These are phyloP conservation scores for Trichacis sp. DNA, from an alignment of 2,888 invertebrate species.

Conservation along the genomic window DNA sequence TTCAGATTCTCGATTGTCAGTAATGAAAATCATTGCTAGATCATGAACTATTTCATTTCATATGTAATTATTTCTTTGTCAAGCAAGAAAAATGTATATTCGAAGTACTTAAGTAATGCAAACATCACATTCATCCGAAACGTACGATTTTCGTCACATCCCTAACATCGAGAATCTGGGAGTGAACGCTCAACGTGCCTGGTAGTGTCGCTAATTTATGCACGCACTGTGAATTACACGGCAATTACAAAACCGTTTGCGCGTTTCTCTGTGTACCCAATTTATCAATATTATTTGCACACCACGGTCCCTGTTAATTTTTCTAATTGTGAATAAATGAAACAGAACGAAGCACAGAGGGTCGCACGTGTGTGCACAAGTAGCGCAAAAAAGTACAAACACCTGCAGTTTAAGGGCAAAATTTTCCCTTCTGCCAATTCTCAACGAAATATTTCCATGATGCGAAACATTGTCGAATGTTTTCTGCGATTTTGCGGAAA, in stretches of 20 bases:
- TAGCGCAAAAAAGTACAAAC: slow-evolving; percentile 11
- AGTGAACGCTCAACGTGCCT: slow-evolving; percentile 18
- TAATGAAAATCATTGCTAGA: no score
- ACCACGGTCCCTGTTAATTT: slow-evolving; percentile 34
- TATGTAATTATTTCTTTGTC: no score
- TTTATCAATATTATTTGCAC: slow-evolving; percentile 49
- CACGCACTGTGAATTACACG: slow-evolving; percentile 44
- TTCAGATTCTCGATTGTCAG: no score
- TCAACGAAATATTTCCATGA: no score
- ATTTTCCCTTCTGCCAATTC: no score
- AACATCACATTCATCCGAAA: slow-evolving; percentile 20
- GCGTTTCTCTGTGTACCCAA: slow-evolving; percentile 37
- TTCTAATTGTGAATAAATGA: slow-evolving; percentile 39
- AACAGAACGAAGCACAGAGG: slow-evolving; percentile 22
- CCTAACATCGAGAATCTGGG: slow-evolving; percentile 20
- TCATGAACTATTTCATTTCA: no score
- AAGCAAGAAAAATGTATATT: slow-evolving; percentile 21
- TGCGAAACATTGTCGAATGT: no score
- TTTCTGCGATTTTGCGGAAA: no score
- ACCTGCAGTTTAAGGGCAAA: no score
- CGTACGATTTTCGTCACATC: slow-evolving; percentile 5
- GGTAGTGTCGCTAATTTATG: slow-evolving; percentile 44
- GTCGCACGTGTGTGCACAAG: slow-evolving; percentile 10
- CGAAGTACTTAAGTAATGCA: no score
- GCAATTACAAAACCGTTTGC: slow-evolving; percentile 46